phyloP scores from a whole-genome alignment of 2,113 vertebrate genomes.

The Alaudala cheleensis region DNA sequence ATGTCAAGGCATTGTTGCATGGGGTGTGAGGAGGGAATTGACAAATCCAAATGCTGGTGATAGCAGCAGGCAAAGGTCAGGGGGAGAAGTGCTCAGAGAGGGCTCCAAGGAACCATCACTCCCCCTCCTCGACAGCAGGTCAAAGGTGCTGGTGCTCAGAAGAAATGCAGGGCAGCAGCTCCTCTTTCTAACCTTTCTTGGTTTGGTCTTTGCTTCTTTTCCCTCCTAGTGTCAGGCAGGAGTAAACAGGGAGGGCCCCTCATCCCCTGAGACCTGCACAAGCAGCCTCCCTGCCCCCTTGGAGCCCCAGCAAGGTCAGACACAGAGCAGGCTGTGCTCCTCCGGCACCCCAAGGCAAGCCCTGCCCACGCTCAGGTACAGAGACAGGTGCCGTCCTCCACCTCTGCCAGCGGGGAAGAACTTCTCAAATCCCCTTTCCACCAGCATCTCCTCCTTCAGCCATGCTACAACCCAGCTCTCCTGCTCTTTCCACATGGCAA shows the following conservation, averaged over 20 bases:
- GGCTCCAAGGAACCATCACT: neutral
- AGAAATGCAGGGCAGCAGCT: neutral
- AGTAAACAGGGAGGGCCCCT: neutral
- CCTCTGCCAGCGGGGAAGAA: neutral
- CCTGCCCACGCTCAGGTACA: accelerated
- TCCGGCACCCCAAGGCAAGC: neutral
- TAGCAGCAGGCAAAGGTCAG: neutral
- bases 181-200: neutral
- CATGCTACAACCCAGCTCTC: neutral
- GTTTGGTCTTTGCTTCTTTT: neutral
- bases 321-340: neutral
- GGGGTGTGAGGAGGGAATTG: neutral
- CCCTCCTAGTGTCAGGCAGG: neutral
- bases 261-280: accelerated
- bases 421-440: neutral
- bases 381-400: neutral
- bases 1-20: neutral
- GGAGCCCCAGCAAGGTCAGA: accelerated
- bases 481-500: accelerated
- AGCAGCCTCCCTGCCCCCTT: neutral
- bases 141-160: neutral
- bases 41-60: neutral
- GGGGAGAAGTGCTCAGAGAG: neutral
- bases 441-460: neutral
- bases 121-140: accelerated